Evolutionary conservation across 2,113 vertebrate species (phyloP), one percentile per base, ranked within the genome.

Genomic region (Oceanites oceanicus): DNA sequence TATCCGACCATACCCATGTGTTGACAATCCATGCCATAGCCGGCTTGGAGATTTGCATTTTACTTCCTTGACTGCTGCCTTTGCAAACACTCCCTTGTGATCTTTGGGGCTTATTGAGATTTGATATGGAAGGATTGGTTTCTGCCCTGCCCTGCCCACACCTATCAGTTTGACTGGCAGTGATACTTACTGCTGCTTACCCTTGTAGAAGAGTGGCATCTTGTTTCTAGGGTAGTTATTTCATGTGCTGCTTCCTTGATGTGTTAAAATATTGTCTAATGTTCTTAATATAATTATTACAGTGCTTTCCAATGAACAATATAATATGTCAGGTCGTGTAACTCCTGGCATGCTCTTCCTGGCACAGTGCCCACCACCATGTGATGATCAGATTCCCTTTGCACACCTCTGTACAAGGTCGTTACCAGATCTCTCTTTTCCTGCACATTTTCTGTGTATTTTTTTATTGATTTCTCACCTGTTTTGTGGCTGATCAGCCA

Each of bases 81-180:
- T 63, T 82, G 76, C 80, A 82, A 87, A 82, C 70, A 25, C 11
- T 90, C 13, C 56, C 23, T 25, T 72, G 77, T 61, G n/a, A 40
- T 81, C 62, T 34, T 40, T 11, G 29, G 32, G 18, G 52, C 61
- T 86, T 63, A 30, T 0, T 32, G 88, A 75, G 80, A 19, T 62
- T 38, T 45, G 36, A 26, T 47, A 13, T 6, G 27, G 53, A 52
- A 85, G 72, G 66, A 34, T 30, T 34, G 27, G 56, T 73, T 89
- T 52, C 65, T 70, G 86, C 81, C 90, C 90, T 88, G 73, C 91
- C 89, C 86, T 68, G 38, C 38, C 45, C 80, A 89, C 92, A 66
- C 80, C 80, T 44, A 34, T 14, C 53, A 30, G 32, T 25, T 30
- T 83, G 75, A 27, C 20, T 86, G 58, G 52, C 70, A 67, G 59